Evolutionary conservation across 2,797 vertebrate species (phyloP), one percentile per base, ranked within the genome.

Genomic region (Ctenochaetus hawaiiensis): DNA sequence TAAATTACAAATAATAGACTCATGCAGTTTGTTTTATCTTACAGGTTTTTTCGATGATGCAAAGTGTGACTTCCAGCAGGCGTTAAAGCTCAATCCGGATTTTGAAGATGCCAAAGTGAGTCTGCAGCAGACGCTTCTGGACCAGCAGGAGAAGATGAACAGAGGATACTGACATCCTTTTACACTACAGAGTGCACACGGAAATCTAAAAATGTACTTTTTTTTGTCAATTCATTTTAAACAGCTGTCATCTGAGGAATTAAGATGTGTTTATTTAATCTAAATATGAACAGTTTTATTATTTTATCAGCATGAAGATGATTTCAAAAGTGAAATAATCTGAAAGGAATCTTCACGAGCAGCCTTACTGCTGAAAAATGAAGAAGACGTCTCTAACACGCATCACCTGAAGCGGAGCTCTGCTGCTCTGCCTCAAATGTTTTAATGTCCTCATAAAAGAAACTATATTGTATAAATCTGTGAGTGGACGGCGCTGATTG

Each of bases 81-180:
- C 90, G 1, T 87, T 99, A 82, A 93, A 96, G 39, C 89, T 99
- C 86, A 98, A 98, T 80, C 95, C 96, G 37, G 86, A 91, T 62
- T 99, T 99, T 93, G 94, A 97, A 94, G 97, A 99, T 86, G 98
- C 97, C 81, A 93, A 93, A 82, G 39, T 96, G 87, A 97, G 97
- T 87, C 95, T 99, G 74, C 94, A 93, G 14, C 98, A 98, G 92
- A 96, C 97, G 49, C 73, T 97, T 68, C 75, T 94, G 81, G 98
- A 98, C 89, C 94, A 96, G 91, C 95, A 98, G 91, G 93, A 96
- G 87, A 98, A 96, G 86, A 88, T 84, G 16, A 85, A 76, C 12
- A 85, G 94, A 70, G 92, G 91, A 75, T 94, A 94, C 82, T 96
- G 83, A 95, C 22, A 10, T 23, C 3, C 10, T 66, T 48, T 57